Conservation (phyloP, 1,140 invertebrate species). For the Vanessa tameamea region DNA sequence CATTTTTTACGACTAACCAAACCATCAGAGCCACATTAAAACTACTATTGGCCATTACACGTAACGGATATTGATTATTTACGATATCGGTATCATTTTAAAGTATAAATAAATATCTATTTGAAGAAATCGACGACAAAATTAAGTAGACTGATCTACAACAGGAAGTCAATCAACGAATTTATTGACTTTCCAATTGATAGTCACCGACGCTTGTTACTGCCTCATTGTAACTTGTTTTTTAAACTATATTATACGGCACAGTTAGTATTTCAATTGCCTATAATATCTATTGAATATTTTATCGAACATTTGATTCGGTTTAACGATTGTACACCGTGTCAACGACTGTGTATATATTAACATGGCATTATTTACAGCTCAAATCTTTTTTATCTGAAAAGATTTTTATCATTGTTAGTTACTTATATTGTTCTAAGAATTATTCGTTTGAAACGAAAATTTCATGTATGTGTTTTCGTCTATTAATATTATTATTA, state of each 20-base stretch:
- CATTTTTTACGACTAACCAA: constrained; percentile 32
- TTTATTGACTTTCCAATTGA: constrained; percentile 53
- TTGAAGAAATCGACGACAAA: constrained; percentile 44
- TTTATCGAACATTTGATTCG: constrained; percentile 13
- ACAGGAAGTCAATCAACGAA: constrained; percentile 55
- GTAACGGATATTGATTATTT: constrained; percentile 40
- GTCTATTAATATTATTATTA: too few species aligned
- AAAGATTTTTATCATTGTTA: background rate
- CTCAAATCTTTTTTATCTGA: background rate
- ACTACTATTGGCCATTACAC: constrained; percentile 20
- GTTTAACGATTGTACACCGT: background rate
- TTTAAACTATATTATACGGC: constrained; percentile 20
- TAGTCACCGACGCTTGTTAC: constrained; percentile 27
- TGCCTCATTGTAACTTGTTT: constrained; percentile 38
- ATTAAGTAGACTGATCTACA: constrained; percentile 40
- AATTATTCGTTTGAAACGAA: too few species aligned
- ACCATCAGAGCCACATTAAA: constrained; percentile 31
- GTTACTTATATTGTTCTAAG: too few species aligned
- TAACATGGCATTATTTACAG: background rate
- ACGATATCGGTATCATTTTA: constrained; percentile 34
- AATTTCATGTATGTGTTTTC: too few species aligned
- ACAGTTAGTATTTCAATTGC: constrained; percentile 34
- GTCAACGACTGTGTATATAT: background rate
- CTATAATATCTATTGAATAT: constrained; percentile 39
- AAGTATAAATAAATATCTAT: constrained; percentile 39